Conservation (phyloP, 2,888 invertebrate genomes). For the Oscheius sp. region DNA sequence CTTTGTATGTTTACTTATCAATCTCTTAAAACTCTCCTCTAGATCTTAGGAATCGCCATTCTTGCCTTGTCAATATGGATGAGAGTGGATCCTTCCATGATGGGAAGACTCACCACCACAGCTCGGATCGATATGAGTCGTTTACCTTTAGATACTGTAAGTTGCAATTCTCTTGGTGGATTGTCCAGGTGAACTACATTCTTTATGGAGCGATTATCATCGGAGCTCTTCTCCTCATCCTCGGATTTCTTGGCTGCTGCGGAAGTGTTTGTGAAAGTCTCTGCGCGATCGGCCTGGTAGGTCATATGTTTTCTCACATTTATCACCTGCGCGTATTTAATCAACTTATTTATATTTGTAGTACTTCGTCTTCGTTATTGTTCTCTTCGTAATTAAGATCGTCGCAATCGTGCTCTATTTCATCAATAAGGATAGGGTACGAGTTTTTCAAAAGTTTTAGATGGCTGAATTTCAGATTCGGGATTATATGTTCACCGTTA, state of each 20-base stretch:
- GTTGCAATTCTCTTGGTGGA: neutral
- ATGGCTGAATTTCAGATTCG: slow-evolving; percentile 38
- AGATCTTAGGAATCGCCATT: slow-evolving; percentile 53
- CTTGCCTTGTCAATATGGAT: slow-evolving; percentile 54
- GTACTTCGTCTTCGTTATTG: slow-evolving; percentile 55
- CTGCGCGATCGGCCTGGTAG: slow-evolving; percentile 51
- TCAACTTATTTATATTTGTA: slow-evolving; percentile 26
- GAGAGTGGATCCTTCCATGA: slow-evolving; percentile 45
- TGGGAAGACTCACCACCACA: slow-evolving; percentile 29
- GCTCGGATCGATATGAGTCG: slow-evolving; percentile 25
- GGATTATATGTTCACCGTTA: slow-evolving; percentile 35
- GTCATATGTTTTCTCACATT: slow-evolving; percentile 9
- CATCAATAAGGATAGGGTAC: slow-evolving; percentile 46
- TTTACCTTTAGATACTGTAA: slow-evolving; percentile 17
- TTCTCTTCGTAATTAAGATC: slow-evolving; percentile 52
- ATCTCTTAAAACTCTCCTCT: neutral
- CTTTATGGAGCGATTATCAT: slow-evolving; percentile 52
- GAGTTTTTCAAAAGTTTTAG: neutral
- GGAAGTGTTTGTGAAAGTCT: slow-evolving; percentile 57
- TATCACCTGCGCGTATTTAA: neutral
- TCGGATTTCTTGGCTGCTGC: slow-evolving; percentile 63
- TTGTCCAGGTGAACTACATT: slow-evolving; percentile 43
- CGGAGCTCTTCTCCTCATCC: slow-evolving; percentile 52
- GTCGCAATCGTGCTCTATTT: slow-evolving; percentile 53
- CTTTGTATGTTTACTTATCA: slow-evolving; percentile 41